Conservation (phyloP, 2,888 invertebrate species). For the Harpalus rubripes region DNA sequence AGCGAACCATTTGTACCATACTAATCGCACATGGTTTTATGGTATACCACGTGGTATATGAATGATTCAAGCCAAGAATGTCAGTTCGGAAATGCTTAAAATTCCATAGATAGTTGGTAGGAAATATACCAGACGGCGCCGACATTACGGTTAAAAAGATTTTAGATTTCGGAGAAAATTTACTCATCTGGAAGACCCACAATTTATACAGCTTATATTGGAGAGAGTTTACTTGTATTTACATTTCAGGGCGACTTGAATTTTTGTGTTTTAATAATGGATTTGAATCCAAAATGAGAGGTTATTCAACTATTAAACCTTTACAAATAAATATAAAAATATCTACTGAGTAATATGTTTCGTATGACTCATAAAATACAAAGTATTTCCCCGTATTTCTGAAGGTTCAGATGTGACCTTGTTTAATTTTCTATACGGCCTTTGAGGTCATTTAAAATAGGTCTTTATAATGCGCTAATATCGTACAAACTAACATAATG, state of each 20-base stretch:
- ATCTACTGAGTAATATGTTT: background rate
- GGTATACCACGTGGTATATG: background rate
- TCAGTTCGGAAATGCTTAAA: background rate
- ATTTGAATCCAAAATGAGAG: background rate
- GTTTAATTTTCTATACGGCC: background rate
- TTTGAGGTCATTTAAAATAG: background rate
- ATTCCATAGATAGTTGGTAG: background rate
- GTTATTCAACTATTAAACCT: background rate
- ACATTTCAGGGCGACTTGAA: too few relatives aligned
- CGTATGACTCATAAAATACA: background rate
- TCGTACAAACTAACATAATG: too few relatives aligned
- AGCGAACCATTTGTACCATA: background rate
- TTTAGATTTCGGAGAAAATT: background rate
- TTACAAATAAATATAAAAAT: background rate
- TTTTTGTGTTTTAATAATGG: background rate
- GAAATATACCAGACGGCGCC: background rate
- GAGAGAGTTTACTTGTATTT: too few relatives aligned
- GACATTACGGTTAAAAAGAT: background rate
- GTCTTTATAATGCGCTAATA: background rate
- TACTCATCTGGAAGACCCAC: background rate
- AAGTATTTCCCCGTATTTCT: background rate
- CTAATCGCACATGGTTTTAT: too few relatives aligned
- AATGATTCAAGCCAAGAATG: background rate
- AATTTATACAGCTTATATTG: too few relatives aligned
- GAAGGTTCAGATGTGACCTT: background rate